A percentile compares a stretch with the other conserved stretches of the same genome.
phyloP scores from a whole-genome alignment of 2,113 vertebrate genomes.

The Rousettus leschenaultii region DNA sequence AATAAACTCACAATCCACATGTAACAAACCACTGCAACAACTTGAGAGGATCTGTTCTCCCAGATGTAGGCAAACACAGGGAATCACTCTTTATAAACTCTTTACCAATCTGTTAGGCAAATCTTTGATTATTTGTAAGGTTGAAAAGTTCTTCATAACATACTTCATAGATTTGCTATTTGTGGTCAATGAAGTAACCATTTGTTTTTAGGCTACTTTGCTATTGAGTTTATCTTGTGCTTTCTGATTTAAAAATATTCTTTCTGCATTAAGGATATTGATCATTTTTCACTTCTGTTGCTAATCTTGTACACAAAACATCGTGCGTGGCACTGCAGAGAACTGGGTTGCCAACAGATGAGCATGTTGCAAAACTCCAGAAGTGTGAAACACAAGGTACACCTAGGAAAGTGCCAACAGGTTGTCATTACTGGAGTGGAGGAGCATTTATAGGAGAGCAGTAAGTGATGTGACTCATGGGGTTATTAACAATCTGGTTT shows the following conservation, averaged over 20 bases:
- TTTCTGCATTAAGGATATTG: background rate
- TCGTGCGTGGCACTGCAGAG: background rate
- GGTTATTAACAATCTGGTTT: background rate
- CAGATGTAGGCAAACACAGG: background rate
- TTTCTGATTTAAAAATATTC: background rate
- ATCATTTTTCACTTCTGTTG: background rate
- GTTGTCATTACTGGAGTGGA: background rate
- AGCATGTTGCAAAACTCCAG: rapidly evolving
- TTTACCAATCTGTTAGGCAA: background rate
- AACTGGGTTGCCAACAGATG: background rate
- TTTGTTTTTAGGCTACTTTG: background rate
- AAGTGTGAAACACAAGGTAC: background rate
- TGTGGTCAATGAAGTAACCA: background rate
- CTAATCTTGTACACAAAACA: background rate
- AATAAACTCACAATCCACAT: too few relatives aligned
- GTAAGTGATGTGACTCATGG: rapidly evolving
- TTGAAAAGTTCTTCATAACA: background rate
- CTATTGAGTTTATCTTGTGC: background rate
- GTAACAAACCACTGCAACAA: too few relatives aligned
- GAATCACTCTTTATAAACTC: background rate
- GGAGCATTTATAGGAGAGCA: rapidly evolving
- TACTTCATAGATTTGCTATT: background rate
- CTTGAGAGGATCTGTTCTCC: background rate
- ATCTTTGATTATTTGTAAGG: background rate
- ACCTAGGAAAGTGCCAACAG: background rate